Base-by-base conservation (phyloP, 64 coral and sea anemone species). In the Platygyra sinensis region DNA sequence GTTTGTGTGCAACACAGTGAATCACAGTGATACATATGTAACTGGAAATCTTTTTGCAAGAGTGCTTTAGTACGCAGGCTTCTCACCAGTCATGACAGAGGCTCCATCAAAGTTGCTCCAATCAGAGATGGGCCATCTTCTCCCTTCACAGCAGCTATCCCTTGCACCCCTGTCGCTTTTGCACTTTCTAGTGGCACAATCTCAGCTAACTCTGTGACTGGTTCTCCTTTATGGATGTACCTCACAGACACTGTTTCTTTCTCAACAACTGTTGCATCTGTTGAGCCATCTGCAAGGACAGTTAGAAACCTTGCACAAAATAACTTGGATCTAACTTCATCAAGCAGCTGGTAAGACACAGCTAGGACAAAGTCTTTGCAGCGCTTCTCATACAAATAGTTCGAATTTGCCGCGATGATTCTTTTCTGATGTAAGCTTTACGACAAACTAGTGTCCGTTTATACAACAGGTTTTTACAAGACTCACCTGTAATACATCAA, bases 1-100 rank as follows among this genome's bases (percentile, higher is more conserved):
- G 72, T 89, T 89, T 77, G 87, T 89, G 87, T 75, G 87, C 74
- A 75, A 89, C 72, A 89, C 86, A 88, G 86, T 88, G 73, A 52
- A 77, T 78, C 25, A 74, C 86, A 74, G 28, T 88, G 20, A 88
- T 36, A 24, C n/a, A n/a, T n/a, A n/a, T n/a, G n/a, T n/a, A n/a
- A 51, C 72, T 74, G 86, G 72, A 74, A 74, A 52, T 78, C 75
- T 78, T 78, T 78, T 78, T 78, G 33, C 33, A 78, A 78, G 75
- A 78, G 75, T 78, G 75, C 75, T 46, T 78, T 54, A 20, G n/a
- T 38, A 78, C 75, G n/a, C 75, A 78, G 75, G 50, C 13, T 49
- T 78, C 9, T 42, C 36, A 78, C 75, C 75, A 8, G 50, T 78
- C 49, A 54, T 78, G 75, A 78, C 75, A 78, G 75, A 78, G 75